Evolutionary conservation across 2,113 vertebrate species (phyloP).

Genomic region (Crotophaga sulcirostris): DNA sequence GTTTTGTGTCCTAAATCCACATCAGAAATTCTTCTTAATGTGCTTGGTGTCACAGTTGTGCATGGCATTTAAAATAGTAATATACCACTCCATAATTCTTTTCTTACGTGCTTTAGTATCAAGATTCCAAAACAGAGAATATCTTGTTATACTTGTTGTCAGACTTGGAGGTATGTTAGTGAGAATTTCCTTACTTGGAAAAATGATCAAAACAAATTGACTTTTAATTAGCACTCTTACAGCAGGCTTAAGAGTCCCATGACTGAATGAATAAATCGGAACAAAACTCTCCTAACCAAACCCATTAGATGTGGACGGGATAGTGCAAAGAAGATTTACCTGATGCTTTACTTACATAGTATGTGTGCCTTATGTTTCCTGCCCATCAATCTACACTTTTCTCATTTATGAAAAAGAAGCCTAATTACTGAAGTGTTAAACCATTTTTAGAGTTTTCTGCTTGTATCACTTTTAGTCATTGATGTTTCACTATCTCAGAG

Average conservation of each 20-base stretch:
- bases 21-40: neutral
- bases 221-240: neutral
- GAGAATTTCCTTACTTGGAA: neutral
- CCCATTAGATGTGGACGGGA: neutral
- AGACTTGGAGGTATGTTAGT: neutral
- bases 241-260: neutral
- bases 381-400: neutral
- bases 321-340: neutral
- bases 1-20: neutral
- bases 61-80: neutral
- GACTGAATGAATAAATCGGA: neutral
- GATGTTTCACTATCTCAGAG: neutral
- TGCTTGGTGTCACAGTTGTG: neutral
- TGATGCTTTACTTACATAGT: neutral
- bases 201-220: neutral
- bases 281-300: neutral
- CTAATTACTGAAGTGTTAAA: neutral
- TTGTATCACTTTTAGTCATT: neutral
- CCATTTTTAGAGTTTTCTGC: neutral
- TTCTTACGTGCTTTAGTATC: neutral
- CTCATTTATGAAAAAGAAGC: neutral
- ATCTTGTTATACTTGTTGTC: neutral
- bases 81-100: fast-evolving
- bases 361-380: neutral
- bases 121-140: neutral